Conservation (phyloP, 2,797 vertebrate species). For the Podarcis siculus region DNA sequence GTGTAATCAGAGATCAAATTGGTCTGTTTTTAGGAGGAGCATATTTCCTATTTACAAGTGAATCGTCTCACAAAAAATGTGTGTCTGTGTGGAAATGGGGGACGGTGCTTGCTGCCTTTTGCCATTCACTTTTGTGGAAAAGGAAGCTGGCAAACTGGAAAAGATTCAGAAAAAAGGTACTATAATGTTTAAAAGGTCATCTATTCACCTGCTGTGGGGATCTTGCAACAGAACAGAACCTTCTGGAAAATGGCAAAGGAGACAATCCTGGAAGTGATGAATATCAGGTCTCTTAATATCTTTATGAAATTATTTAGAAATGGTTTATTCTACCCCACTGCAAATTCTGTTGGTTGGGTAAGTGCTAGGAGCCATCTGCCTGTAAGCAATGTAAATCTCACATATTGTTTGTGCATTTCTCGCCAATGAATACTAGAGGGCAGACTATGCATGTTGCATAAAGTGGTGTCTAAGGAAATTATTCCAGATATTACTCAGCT, state of each 20-base stretch:
- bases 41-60: not conserved
- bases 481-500: not conserved
- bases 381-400: not conserved
- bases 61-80: not conserved
- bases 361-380: not conserved
- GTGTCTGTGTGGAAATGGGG: too few species aligned
- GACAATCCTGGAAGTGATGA: not conserved
- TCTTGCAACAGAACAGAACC: not conserved
- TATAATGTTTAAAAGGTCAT: not conserved
- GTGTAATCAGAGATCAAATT: not conserved
- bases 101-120: not conserved
- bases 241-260: not conserved
- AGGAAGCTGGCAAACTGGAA: not conserved
- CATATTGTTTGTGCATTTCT: not conserved
- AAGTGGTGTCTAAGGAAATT: not conserved
- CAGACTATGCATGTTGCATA: slow-evolving; percentile 4
- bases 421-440: slow-evolving; percentile 12
- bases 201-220: not conserved
- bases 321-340: not conserved
- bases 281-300: not conserved
- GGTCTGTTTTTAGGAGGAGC: not conserved
- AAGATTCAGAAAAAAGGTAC: not conserved
- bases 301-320: not conserved
- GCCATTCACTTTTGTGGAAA: not conserved
- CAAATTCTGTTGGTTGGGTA: not conserved